phyloP scores from a whole-genome alignment of 2,888 invertebrate species.

The Ichneumoninae sp. region DNA sequence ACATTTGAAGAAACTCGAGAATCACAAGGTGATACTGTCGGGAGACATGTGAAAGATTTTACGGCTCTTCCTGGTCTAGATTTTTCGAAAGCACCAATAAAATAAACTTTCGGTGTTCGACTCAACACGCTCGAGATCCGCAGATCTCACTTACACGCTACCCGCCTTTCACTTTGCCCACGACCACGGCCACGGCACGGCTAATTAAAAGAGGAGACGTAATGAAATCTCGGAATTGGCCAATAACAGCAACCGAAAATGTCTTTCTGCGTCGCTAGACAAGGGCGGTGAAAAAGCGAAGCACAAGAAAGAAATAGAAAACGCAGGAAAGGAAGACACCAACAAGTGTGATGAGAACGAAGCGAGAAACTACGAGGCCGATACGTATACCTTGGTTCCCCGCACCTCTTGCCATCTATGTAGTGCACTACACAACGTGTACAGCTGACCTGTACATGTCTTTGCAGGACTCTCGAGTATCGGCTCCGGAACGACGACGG shows the following conservation, averaged over 20 bases:
- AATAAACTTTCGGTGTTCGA: not conserved
- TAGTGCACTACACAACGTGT: not conserved
- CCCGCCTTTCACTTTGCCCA: conserved; percentile 53
- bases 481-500: conserved; percentile 16
- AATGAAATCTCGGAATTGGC: not conserved
- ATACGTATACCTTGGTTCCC: not conserved
- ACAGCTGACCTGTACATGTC: conserved; percentile 9
- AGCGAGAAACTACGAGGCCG: not conserved
- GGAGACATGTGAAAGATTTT: not conserved
- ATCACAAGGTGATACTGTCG: not conserved
- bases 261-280: conserved; percentile 18
- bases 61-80: not conserved
- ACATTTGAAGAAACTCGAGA: not conserved
- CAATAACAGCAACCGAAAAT: not conserved
- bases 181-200: not conserved
- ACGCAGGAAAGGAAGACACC: conserved; percentile 20
- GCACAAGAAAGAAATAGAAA: conserved; percentile 8
- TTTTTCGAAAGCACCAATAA: not conserved
- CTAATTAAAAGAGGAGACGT: not conserved
- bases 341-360: conserved; percentile 21
- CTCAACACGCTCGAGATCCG: not conserved
- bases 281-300: conserved; percentile 12
- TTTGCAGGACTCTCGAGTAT: conserved; percentile 58
- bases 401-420: conserved; percentile 2
- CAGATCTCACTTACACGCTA: not conserved